Evolutionary conservation across 2,888 invertebrate species (phyloP), one percentile per base, ranked within the genome.

Genomic region (Spicauda simplicius): DNA sequence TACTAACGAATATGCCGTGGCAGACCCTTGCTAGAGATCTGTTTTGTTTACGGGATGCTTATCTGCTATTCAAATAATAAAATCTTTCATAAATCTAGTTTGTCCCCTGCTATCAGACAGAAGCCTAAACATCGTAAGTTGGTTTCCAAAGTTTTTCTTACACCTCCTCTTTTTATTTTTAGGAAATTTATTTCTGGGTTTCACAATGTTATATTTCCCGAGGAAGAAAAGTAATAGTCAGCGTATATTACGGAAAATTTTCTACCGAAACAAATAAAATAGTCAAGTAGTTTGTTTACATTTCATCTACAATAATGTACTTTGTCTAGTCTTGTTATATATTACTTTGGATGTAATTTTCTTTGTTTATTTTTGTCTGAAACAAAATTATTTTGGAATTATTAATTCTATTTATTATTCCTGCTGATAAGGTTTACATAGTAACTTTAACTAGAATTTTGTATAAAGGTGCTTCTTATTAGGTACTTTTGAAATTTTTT

Each of bases 161-260:
- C 61, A 61, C 61, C 53, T 54, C 61, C 37, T 54, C 61, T 54
- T 62, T 62, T 62, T 53, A 53, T 61, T 61, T 54, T 62, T 11
- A 16, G 61, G n/a, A 37, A 62, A 62, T 62, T 62, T 62, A 62
- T 62, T 62, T 54, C 53, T 37, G 53, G 20, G 37, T 37, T 62
- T 54, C 61, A 53, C 61, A 62, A 53, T 41, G 61, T 54, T 62
- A 62, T 62, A 62, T 62, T 62, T 53, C 61, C 16, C 61, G 53
- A 62, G 61, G 53, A 41, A 16, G 20, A 20, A 19, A 41, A 20
- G 52, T 61, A 61, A 61, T 61, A 52, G 61, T 62, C 41, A n/a
- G 61, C 53, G 41, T 62, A 53, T 30, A 62, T 53, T 37, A 62
- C 53, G 61, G 53, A 41, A 53, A 25, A 25, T 25, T 60, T 18